Percentiles rank a stretch among this genome's conserved stretches.
These are phyloP conservation scores for Aleiodes testaceus DNA, from an alignment of 2,888 invertebrate species.

Conservation along the genomic window DNA sequence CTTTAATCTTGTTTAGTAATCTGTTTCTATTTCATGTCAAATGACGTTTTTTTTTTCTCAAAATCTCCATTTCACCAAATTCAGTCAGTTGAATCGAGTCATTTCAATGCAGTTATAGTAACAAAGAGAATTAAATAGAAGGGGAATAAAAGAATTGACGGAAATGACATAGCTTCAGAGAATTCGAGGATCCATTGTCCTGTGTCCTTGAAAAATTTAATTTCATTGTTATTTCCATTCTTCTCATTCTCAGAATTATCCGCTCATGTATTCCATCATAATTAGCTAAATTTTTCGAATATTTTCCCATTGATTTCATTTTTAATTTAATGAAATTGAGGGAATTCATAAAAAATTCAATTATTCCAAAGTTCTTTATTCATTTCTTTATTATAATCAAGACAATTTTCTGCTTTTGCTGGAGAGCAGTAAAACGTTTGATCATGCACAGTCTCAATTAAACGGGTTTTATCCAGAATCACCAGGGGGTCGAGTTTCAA, in stretches of 20 bases:
- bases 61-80: too few relatives aligned
- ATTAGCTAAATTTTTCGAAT: conserved; percentile 1
- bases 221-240: conserved; percentile 39
- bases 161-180: conserved; percentile 43
- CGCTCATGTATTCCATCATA: conserved; percentile 32
- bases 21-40: too few relatives aligned
- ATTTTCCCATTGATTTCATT: conserved; percentile 23
- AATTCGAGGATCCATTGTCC: conserved; percentile 50
- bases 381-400: not conserved
- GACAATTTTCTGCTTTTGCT: not conserved
- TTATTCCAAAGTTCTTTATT: too few relatives aligned
- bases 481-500: conserved; percentile 60
- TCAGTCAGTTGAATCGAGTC: too few relatives aligned
- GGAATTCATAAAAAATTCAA: too few relatives aligned
- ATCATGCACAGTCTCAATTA: conserved; percentile 63
- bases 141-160: conserved; percentile 17
- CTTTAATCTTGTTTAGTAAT: conserved; percentile 7
- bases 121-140: too few relatives aligned
- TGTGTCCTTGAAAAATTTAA: conserved; percentile 46
- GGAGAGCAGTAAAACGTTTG: not conserved
- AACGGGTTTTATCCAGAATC: conserved; percentile 67
- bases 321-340: too few relatives aligned
- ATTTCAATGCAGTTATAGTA: too few relatives aligned
- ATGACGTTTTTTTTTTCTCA: too few relatives aligned
- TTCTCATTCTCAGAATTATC: conserved; percentile 42